A percentile compares a stretch with the other conserved stretches of the same genome.
These are phyloP conservation scores for Phocides pigmalion DNA, from an alignment of 1,140 invertebrate species.

Conservation along the genomic window DNA sequence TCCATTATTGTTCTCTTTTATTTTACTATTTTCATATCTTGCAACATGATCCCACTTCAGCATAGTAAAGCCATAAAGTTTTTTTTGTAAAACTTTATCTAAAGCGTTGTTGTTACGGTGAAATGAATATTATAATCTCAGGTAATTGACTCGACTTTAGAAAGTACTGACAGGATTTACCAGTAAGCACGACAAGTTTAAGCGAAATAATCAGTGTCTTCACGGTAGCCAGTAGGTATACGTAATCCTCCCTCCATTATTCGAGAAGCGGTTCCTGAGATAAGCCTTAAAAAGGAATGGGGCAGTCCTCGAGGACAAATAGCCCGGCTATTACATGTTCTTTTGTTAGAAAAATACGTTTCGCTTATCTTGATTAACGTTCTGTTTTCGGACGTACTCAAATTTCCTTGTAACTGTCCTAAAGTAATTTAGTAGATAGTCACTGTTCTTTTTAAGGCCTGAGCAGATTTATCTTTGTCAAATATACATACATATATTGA, in stretches of 20 bases:
- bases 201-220: conserved; percentile 43
- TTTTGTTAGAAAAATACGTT: conserved; percentile 47
- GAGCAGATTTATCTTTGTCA: no score
- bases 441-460: neutral
- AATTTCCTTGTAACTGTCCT: conserved; percentile 4
- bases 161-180: conserved; percentile 29
- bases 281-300: conserved; percentile 56
- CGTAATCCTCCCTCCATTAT: conserved; percentile 53
- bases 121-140: conserved; percentile 18
- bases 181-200: conserved; percentile 24
- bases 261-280: conserved; percentile 51
- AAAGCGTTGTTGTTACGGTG: conserved; percentile 5
- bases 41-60: neutral
- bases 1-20: neutral
- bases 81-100: neutral
- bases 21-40: neutral
- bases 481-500: no score
- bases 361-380: conserved; percentile 48
- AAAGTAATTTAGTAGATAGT: neutral
- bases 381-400: conserved; percentile 23
- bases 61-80: neutral
- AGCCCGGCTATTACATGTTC: conserved; percentile 36
- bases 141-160: conserved; percentile 14
- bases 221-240: conserved; percentile 24
- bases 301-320: conserved; percentile 46